Base-by-base conservation (phyloP, 2,113 vertebrate genomes). In the Phrynosoma platyrhinos region DNA sequence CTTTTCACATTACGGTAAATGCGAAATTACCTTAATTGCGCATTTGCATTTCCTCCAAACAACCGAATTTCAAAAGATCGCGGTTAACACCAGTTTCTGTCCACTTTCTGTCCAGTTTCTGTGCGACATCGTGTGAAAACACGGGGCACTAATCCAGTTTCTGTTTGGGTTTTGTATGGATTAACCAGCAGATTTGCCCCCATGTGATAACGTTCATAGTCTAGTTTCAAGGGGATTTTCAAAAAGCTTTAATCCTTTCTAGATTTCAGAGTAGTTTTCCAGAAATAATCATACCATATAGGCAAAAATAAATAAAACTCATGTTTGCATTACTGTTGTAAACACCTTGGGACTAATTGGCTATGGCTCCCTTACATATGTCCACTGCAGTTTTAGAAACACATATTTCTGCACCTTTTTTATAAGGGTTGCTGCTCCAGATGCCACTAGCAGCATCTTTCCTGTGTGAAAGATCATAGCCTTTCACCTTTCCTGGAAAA, bases 401-500 rank as follows among this genome's bases (percentile, higher is more conserved):
- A 82, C 5, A 8, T 9, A 47, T 87, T 82, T 71, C n/a, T 79
- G 27, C 82, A n/a, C 36, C 72, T 47, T 30, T 77, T 88, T 77
- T 36, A 82, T 30, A 25, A 21, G 47, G 55, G 66, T 58, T 53
- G 20, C 4, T 83, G 74, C 13, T 32, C 40, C n/a, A n/a, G 82
- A 32, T 13, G 47, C 12, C 6, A 25, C 21, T 36, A 47, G 58
- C 72, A 53, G 12, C 72, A 68, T 52, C 42, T 30, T 69, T 83
- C 18, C 36, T 66, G 12, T 58, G 30, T 82, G 81, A 75, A 64
- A 40, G 42, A 18, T 66, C 55, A 47, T 25, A 55, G 27, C 68
- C 85, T 87, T 36, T 36, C 36, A 36, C 36, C 36, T 36, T 80
- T 87, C 66, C 77, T 79, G 27, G 32, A 87, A 72, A 40, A 40